Conservation (phyloP, 37 sponge, comb jelly and placozoan species). For the Lycopodina hypogea region DNA sequence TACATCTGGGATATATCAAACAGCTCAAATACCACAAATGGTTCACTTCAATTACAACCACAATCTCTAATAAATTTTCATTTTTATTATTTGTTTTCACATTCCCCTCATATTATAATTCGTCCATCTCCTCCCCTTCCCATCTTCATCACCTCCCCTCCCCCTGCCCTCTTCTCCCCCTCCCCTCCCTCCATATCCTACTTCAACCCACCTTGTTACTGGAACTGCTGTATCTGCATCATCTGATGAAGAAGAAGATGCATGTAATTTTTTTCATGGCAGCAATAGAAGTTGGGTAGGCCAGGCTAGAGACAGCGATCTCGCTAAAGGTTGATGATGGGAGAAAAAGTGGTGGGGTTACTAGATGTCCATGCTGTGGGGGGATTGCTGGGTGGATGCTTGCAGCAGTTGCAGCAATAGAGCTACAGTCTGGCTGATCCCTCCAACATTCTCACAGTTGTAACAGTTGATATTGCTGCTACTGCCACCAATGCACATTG, state of each 20-base stretch:
- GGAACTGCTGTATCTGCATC: slow-evolving; percentile 50
- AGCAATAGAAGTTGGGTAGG: slow-evolving; percentile 10
- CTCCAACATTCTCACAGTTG: background rate
- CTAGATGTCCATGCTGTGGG: no score
- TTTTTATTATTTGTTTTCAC: no score
- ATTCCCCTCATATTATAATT: no score
- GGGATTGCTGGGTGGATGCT: background rate
- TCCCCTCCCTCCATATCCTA: no score
- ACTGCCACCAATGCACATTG: background rate
- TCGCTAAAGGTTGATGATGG: background rate
- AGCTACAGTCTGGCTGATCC: background rate
- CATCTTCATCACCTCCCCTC: background rate
- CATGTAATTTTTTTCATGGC: slow-evolving; percentile 46
- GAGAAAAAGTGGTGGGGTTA: no score
- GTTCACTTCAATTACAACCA: no score
- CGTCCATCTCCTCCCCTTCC: background rate
- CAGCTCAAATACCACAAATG: no score
- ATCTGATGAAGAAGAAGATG: slow-evolving; percentile 61
- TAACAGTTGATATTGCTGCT: background rate
- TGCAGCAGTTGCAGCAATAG: background rate
- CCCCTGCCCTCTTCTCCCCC: background rate
- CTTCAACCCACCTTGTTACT: slow-evolving; percentile 7
- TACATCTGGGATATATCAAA: no score
- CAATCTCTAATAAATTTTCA: no score
- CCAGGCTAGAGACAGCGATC: background rate